Evolutionary conservation across 2,797 vertebrate genomes (phyloP).

Genomic region (Vireo griseus): DNA sequence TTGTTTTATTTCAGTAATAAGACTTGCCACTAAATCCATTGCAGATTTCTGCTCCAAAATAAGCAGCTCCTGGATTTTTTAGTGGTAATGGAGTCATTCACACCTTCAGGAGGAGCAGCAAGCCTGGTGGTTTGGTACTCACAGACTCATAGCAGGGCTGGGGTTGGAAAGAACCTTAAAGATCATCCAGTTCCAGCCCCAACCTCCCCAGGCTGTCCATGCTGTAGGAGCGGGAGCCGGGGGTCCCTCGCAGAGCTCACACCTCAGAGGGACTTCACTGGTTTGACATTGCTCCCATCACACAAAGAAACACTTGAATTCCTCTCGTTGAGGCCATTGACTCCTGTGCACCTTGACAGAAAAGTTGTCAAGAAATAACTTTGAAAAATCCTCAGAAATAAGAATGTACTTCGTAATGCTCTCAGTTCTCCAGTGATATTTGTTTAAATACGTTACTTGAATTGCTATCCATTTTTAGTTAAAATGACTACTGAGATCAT

Average conservation of each 20-base stretch:
- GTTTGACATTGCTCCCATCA: accelerated
- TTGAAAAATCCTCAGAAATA: neutral
- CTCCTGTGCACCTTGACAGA: neutral
- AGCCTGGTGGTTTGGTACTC: neutral
- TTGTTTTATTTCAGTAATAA: neutral
- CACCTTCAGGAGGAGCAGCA: neutral
- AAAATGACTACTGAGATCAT: constrained; percentile 44
- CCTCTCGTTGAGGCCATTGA: neutral
- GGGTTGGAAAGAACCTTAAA: neutral
- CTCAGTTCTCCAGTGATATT: neutral
- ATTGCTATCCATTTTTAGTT: constrained; percentile 45
- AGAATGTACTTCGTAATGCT: neutral
- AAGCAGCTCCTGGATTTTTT: neutral
- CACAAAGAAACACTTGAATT: neutral
- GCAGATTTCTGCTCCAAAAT: neutral
- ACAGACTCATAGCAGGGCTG: neutral
- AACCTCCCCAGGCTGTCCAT: accelerated
- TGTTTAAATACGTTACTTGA: neutral
- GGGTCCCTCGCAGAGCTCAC: neutral
- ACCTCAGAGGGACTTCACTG: neutral
- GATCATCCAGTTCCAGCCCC: neutral
- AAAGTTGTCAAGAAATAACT: neutral
- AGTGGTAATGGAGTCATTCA: accelerated
- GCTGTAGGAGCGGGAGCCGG: neutral
- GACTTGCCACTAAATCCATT: accelerated